Evolutionary conservation across 1,140 invertebrate genomes (phyloP), one percentile per base, ranked within the genome.

Genomic region (Zaprionus camerounensis): DNA sequence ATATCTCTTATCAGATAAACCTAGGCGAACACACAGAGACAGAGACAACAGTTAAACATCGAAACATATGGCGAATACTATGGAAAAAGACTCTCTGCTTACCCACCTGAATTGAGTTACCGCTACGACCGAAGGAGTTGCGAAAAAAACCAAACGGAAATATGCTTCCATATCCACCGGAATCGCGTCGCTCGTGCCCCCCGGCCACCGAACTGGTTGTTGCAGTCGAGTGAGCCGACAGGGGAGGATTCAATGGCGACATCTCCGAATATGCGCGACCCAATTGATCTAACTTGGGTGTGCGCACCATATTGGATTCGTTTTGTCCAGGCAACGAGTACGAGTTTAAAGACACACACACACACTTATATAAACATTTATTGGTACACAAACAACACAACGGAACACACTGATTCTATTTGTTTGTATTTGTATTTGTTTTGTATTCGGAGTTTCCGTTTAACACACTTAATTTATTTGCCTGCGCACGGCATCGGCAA

Each of bases 211-310:
- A 65, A 28, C 46, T 61, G 20, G 76, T 78, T 20, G 79, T 78
- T n/a, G 73, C 70, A 0, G 59, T 67, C 0, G 81, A 72, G 1
- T 70, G 70, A n/a, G 61, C 57, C 44, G 78, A 56, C 4, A 36
- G 15, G 17, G 78, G 73, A 7, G 91, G 91, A 76, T 92, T 92
- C 15, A 92, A 49, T 2, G 91, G 91, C 22, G 91, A 92, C 88
- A 92, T 87, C 73, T 92, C 91, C 73, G 91, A 92, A 59, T 85
- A 92, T 63, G 91, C 85, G 22, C 88, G 88, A 26, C 91, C 91
- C 72, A 92, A 73, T 46, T 90, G 70, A 20, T 74, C 59, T 22
- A 92, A 65, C 59, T 90, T 91, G 20, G 91, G 91, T 13, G 76
- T 83, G 11, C 90, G 90, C 22, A 71, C 56, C 90, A 91, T 91